These are phyloP conservation scores for Drosophila leonis DNA, from an alignment of 2,888 invertebrate species.

Conservation along the genomic window DNA sequence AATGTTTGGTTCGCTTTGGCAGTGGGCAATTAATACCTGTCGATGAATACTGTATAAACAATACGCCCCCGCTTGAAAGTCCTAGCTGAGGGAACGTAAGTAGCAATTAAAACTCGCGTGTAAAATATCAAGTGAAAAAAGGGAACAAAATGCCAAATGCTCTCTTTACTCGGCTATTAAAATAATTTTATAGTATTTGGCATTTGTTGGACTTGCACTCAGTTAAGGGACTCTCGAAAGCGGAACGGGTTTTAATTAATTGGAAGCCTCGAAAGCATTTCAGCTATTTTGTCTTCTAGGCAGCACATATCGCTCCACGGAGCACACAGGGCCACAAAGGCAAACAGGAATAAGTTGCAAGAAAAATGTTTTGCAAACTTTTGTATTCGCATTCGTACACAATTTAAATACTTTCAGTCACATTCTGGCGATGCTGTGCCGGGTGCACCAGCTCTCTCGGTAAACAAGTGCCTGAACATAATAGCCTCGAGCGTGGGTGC, in stretches of 20 bases:
- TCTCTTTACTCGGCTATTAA: slow-evolving; percentile 30
- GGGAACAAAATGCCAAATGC: slow-evolving; percentile 6
- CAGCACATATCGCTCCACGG: slow-evolving; percentile 38
- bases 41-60: slow-evolving; percentile 30
- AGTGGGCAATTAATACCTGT: slow-evolving; percentile 32
- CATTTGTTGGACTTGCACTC: slow-evolving; percentile 15
- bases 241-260: slow-evolving; percentile 65
- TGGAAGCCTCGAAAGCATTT: slow-evolving; percentile 55
- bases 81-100: neutral
- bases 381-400: slow-evolving; percentile 69
- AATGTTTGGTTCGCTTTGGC: slow-evolving; percentile 16
- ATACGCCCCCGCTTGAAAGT: slow-evolving; percentile 22
- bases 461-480: slow-evolving; percentile 59
- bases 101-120: slow-evolving; percentile 57
- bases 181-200: slow-evolving; percentile 55
- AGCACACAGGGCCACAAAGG: slow-evolving; percentile 7
- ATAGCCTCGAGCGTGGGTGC: slow-evolving; percentile 4
- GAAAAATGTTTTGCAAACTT: slow-evolving; percentile 71
- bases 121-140: neutral
- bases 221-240: slow-evolving; percentile 1
- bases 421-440: slow-evolving; percentile 43
- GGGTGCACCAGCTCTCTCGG: slow-evolving; percentile 20
- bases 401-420: slow-evolving; percentile 73
- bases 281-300: slow-evolving; percentile 56
- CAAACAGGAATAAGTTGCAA: slow-evolving; percentile 30